Conservation (phyloP, 2,797 vertebrate genomes). For the Sebastes aleutianus region DNA sequence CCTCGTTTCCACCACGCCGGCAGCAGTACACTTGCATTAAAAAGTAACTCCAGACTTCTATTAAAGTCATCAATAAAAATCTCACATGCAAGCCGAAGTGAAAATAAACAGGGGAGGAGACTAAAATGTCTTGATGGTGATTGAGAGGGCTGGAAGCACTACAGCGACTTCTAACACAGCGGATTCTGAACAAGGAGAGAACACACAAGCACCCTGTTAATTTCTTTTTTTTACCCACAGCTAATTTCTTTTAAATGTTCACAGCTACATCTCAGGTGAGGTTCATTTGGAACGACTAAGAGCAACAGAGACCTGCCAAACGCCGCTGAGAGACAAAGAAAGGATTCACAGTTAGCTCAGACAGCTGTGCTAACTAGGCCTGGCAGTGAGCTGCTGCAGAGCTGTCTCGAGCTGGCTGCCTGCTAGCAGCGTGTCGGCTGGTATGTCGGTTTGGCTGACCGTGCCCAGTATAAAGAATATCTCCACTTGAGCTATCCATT, state of each 20-base stretch:
- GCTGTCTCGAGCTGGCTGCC: constrained; percentile 37
- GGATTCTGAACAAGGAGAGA: constrained; percentile 14
- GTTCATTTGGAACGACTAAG: constrained; percentile 49
- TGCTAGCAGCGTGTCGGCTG: constrained; percentile 41
- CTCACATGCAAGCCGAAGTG: constrained; percentile 57
- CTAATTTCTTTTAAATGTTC: constrained; percentile 34
- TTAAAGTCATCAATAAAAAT: constrained; percentile 72
- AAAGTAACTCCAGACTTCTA: constrained; percentile 53
- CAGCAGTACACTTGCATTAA: constrained; percentile 25
- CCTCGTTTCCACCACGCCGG: constrained; percentile 39
- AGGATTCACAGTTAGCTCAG: constrained; percentile 58
- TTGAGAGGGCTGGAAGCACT: constrained; percentile 40
- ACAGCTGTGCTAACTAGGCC: constrained; percentile 62
- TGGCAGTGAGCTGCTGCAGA: constrained; percentile 56
- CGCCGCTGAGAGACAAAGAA: constrained; percentile 59
- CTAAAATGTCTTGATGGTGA: constrained; percentile 50
- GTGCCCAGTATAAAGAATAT: constrained; percentile 44
- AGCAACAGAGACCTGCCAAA: constrained; percentile 48
- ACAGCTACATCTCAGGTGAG: constrained; percentile 51
- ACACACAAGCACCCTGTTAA: constrained; percentile 28
- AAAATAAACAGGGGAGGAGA: constrained; percentile 68
- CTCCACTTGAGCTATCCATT: constrained; percentile 53
- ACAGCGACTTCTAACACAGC: constrained; percentile 10
- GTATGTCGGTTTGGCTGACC: constrained; percentile 67
- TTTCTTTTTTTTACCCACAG: neutral